phyloP scores from a whole-genome alignment of 2,888 invertebrate species.

The Erebia ligea region DNA sequence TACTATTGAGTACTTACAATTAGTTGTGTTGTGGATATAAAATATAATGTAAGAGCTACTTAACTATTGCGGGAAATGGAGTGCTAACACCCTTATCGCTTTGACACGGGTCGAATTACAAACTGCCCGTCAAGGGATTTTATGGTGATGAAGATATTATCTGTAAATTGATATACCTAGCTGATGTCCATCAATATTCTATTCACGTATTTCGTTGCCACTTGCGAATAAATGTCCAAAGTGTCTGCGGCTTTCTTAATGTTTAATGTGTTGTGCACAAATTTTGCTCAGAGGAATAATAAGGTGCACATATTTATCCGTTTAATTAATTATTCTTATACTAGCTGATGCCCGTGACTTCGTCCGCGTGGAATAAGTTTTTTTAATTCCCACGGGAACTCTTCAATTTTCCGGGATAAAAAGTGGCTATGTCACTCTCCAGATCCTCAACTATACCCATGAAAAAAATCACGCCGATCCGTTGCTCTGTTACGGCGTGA shows the following conservation, averaged over 20 bases:
- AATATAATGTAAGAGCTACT: background rate
- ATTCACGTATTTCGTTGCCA: background rate
- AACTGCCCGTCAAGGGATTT: slow-evolving; percentile 6
- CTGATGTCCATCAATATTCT: slow-evolving; percentile 2
- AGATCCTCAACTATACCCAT: too few species aligned
- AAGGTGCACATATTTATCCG: background rate
- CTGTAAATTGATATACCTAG: slow-evolving; percentile 6
- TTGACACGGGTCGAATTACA: slow-evolving; percentile 15
- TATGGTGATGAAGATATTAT: slow-evolving; percentile 17
- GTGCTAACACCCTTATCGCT: slow-evolving; percentile 21
- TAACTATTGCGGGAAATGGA: background rate
- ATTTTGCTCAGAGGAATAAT: background rate
- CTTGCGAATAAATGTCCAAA: background rate
- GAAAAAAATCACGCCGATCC: too few species aligned
- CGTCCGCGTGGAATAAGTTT: too few species aligned
- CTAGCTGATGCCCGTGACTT: too few species aligned
- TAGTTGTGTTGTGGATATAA: background rate
- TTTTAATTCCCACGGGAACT: too few species aligned
- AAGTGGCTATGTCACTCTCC: too few species aligned
- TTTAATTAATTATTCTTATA: background rate
- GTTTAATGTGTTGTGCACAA: background rate
- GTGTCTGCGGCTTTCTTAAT: background rate
- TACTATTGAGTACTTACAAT: background rate
- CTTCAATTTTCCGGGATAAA: too few species aligned
- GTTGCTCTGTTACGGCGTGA: too few species aligned